A percentile compares a stretch with the other conserved stretches of the same genome.
Evolutionary conservation across 2,797 vertebrate genomes (phyloP).

Genomic region (Phaenicophaeus curvirostris): DNA sequence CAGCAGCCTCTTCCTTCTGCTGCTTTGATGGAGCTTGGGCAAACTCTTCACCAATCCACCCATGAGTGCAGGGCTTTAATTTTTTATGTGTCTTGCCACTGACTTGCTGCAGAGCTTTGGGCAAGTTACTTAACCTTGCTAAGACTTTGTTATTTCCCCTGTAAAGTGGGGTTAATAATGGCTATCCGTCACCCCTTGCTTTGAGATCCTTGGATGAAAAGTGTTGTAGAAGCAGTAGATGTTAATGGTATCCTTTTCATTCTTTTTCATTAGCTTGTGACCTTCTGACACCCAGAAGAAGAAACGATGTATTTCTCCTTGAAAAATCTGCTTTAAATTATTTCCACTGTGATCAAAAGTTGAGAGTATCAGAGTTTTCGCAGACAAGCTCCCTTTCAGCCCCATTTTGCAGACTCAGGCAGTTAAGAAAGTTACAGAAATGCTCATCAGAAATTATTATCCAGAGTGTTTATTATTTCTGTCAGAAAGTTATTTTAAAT

Average conservation of each 20-base stretch:
- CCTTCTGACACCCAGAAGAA: conserved; percentile 47
- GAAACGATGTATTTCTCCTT: conserved; percentile 36
- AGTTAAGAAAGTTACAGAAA: conserved; percentile 26
- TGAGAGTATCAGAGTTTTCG: not conserved
- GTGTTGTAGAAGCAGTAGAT: conserved; percentile 11
- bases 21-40: not conserved
- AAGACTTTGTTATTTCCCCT: conserved; percentile 25
- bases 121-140: conserved; percentile 46
- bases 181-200: conserved; percentile 2
- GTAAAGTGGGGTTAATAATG: conserved; percentile 57
- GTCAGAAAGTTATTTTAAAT: not conserved
- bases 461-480: conserved; percentile 8
- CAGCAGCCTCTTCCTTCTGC: not conserved
- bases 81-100: not conserved
- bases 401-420: not conserved
- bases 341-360: conserved; percentile 47
- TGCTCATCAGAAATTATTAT: not conserved
- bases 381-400: not conserved
- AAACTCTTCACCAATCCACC: not conserved
- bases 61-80: not conserved
- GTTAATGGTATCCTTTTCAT: conserved; percentile 18
- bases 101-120: not conserved
- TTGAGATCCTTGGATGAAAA: conserved; percentile 39
- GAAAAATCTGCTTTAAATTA: conserved; percentile 32
- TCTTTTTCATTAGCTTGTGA: conserved; percentile 53